Evolutionary conservation across 2,113 vertebrate species (phyloP).

Genomic region (Centropus bengalensis): DNA sequence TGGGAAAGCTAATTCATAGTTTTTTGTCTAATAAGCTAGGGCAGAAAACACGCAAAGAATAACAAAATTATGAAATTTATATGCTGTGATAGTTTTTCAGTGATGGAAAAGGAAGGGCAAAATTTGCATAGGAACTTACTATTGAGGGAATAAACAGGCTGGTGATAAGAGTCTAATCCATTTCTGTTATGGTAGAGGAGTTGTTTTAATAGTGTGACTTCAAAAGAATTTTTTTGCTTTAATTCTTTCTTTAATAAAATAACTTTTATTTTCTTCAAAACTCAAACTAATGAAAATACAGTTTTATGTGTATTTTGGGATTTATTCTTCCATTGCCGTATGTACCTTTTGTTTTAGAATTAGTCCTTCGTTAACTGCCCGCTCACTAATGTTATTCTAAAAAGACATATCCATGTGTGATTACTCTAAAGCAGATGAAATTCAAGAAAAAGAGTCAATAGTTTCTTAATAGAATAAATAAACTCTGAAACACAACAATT

Average conservation of each 20-base stretch:
- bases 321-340: neutral
- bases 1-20: neutral
- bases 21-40: neutral
- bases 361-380: neutral
- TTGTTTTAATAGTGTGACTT: neutral
- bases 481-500: neutral
- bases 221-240: neutral
- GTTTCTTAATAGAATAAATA: neutral
- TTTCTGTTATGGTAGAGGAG: neutral
- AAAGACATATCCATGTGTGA: neutral
- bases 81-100: neutral
- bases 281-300: neutral
- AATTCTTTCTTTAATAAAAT: neutral
- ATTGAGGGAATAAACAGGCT: neutral
- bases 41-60: neutral
- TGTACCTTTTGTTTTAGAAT: neutral
- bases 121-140: neutral
- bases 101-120: neutral
- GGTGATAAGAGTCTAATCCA: neutral
- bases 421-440: neutral
- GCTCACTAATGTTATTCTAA: neutral
- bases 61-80: neutral
- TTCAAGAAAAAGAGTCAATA: neutral
- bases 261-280: neutral
- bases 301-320: neutral